phyloP scores from a whole-genome alignment of 2,113 vertebrate genomes.

The Nothobranchius kuhntae region DNA sequence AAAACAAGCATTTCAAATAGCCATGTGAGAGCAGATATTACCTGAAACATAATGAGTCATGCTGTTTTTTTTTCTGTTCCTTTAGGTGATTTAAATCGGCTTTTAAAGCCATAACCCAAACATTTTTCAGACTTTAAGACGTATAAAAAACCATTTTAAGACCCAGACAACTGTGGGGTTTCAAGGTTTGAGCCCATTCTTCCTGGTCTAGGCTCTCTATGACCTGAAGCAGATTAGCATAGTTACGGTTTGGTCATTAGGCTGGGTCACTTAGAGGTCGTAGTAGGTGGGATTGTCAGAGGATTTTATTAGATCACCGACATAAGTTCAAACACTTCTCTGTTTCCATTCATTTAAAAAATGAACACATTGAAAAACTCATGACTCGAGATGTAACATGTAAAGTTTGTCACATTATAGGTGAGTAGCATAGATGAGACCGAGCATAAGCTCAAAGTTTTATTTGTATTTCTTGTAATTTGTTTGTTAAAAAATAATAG shows the following conservation, averaged over 20 bases:
- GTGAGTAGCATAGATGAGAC: slow-evolving; percentile 14
- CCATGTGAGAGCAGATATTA: slow-evolving; percentile 39
- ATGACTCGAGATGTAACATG: background rate
- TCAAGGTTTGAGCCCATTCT: slow-evolving; percentile 40
- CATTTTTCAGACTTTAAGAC: slow-evolving; percentile 3
- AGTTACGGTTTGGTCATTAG: slow-evolving; percentile 43
- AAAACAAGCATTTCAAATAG: slow-evolving; percentile 55
- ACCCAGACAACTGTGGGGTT: slow-evolving; percentile 16
- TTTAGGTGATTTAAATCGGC: slow-evolving; percentile 6
- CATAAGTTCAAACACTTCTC: slow-evolving; percentile 48
- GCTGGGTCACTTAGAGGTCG: slow-evolving; percentile 32
- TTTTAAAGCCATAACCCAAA: background rate
- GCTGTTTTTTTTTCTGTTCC: slow-evolving; percentile 15
- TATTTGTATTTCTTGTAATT: slow-evolving; percentile 1
- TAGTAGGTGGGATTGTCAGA: slow-evolving; percentile 42
- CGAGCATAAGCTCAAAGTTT: background rate
- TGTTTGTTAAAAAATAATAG: background rate
- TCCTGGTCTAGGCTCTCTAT: slow-evolving; percentile 25
- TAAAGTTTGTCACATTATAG: slow-evolving; percentile 4
- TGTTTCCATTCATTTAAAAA: slow-evolving; percentile 24
- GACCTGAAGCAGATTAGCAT: slow-evolving; percentile 55
- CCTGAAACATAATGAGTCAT: slow-evolving; percentile 29
- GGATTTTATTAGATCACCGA: slow-evolving; percentile 43
- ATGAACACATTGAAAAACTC: slow-evolving; percentile 33
- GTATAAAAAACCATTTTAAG: slow-evolving; percentile 13